Conservation (phyloP, 2,113 vertebrate species). For the Myocastor coypus region DNA sequence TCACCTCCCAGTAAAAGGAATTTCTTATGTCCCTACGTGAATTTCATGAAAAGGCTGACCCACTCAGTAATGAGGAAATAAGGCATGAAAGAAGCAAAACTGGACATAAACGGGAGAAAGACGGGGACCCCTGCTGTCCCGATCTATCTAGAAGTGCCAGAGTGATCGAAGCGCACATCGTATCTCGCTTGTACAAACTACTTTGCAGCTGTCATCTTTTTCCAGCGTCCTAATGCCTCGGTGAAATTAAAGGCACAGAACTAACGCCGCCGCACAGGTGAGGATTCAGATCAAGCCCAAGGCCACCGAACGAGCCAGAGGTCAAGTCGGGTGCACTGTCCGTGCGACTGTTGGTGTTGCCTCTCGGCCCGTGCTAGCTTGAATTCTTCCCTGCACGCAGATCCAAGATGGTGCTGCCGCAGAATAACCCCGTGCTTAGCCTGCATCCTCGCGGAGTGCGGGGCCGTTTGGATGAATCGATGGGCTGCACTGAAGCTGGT, state of each 20-base stretch:
- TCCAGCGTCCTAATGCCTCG: neutral
- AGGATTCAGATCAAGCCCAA: slow-evolving; percentile 33
- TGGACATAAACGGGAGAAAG: neutral
- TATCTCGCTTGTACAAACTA: neutral
- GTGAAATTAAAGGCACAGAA: neutral
- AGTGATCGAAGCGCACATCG: too few relatives aligned
- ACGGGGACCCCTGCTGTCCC: neutral
- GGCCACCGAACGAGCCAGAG: neutral
- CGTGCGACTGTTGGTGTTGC: fast-evolving
- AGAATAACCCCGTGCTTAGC: slow-evolving; percentile 41
- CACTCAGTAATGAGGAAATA: neutral
- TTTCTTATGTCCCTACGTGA: neutral
- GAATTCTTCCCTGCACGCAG: neutral
- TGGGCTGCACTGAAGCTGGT: slow-evolving; percentile 69
- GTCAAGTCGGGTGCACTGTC: neutral
- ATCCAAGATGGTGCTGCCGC: slow-evolving; percentile 47
- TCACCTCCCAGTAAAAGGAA: neutral
- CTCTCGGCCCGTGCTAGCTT: neutral
- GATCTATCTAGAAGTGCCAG: neutral
- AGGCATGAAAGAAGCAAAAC: neutral
- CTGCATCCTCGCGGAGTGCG: slow-evolving; percentile 32
- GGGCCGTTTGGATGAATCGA: slow-evolving; percentile 72
- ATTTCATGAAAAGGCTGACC: neutral
- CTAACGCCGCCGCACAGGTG: neutral
- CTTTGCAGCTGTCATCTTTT: neutral